Base-by-base conservation (phyloP, 1,140 invertebrate species). In the Papilio helenus region DNA sequence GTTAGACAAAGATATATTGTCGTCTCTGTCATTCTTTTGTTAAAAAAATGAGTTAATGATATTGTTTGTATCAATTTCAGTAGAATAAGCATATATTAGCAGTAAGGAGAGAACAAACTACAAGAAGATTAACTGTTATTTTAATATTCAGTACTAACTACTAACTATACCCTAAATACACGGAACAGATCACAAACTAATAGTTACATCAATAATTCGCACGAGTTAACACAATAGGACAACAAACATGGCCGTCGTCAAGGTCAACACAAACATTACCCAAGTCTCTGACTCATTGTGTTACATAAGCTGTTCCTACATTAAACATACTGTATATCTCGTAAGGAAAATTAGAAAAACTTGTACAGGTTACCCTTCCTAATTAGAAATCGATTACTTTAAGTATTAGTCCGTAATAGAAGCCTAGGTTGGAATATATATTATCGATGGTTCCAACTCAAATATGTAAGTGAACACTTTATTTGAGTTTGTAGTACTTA, bases 121-220 rank as follows among this genome's bases (percentile, higher is more conserved):
- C 18, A 14, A 26, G 23, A 14, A 65, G 29, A 18, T 3, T 65
- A 14, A 26, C 23, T 61, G 23, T 26, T 58, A 20, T 58, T 46
- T 46, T 2, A n/a, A 58, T 26, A 61, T 61, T 61, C 23, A 29
- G 61, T 68, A 29, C 61, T 29, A 68, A 68, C 61, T 61, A 4
- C 58, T 0, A n/a, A 29, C 23, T 39, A 39, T 39, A 29, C 20
- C 20, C 61, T 68, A 68, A 68, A 34, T 68, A 68, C 26, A 29
- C 61, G 61, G 61, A 68, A 68, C 61, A 68, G 12, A 9, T 61
- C 9, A 68, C 61, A 29, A 65, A 65, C 26, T 12, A 68, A 42
- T 73, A n/a, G n/a, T n/a, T n/a, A 42, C 42, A 46, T 73, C 46
- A 73, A 44, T 73, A 73, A 42, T 44, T 73, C 72, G n/a, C 72